Percentiles rank a stretch among this genome's conserved stretches.
These are phyloP conservation scores for Lycopodina hypogea DNA, from an alignment of 37 sponge, comb jelly and placozoan genomes.

Conservation along the genomic window DNA sequence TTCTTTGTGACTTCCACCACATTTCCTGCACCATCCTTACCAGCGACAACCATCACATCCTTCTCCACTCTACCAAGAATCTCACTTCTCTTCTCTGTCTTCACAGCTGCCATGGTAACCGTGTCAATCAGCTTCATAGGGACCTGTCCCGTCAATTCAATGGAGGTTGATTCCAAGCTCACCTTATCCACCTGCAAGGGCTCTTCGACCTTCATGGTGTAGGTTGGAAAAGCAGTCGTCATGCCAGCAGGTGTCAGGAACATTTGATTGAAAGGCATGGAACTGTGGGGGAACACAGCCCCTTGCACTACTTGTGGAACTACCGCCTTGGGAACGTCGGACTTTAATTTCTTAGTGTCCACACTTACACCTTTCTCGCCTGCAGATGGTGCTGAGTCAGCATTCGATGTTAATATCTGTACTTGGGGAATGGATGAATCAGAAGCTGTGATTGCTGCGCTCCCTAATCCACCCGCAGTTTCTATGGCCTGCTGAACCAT, in stretches of 20 bases:
- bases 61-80: neutral
- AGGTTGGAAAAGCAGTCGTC: neutral
- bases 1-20: neutral
- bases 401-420: no score
- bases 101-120: neutral
- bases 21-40: neutral
- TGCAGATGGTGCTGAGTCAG: no score
- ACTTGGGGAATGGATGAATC: no score
- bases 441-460: no score
- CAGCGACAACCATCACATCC: neutral
- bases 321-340: neutral
- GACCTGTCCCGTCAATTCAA: conserved; percentile 44
- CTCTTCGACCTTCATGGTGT: conserved; percentile 26
- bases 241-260: no score
- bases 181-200: conserved; percentile 26
- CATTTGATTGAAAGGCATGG: no score
- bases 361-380: no score
- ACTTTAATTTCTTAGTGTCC: no score
- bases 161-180: conserved; percentile 38
- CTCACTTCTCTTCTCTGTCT: neutral
- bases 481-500: conserved; percentile 13
- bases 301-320: no score
- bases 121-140: conserved; percentile 42
- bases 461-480: neutral
- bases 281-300: no score